These are phyloP conservation scores for Gryllus bimaculatus DNA, from an alignment of 1,140 invertebrate genomes.

Conservation along the genomic window DNA sequence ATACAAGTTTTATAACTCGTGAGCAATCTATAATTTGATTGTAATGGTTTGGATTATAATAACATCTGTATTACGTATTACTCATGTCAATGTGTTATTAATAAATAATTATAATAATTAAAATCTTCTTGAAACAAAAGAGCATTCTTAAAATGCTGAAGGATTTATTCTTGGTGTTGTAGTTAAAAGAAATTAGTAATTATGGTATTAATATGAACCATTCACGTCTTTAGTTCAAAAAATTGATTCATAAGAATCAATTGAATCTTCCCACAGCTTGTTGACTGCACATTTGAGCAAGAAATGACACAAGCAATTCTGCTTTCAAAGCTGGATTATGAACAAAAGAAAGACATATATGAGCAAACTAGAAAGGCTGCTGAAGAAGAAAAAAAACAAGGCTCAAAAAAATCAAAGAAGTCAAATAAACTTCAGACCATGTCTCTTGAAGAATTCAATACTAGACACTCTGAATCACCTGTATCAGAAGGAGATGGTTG, in stretches of 20 bases:
- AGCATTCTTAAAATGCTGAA: no score
- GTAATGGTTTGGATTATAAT: no score
- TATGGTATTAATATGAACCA: no score
- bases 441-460: slow-evolving; percentile 56
- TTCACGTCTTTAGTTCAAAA: no score
- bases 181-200: no score
- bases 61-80: no score
- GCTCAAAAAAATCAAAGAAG: slow-evolving; percentile 48
- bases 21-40: no score
- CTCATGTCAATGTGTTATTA: no score
- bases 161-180: no score
- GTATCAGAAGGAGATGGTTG: neutral
- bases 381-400: slow-evolving; percentile 37
- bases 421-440: slow-evolving; percentile 46
- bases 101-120: no score
- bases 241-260: neutral
- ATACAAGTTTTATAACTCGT: no score
- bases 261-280: slow-evolving; percentile 32
- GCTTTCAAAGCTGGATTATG: slow-evolving; percentile 57
- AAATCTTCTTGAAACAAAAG: no score
- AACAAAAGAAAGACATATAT: slow-evolving; percentile 50
- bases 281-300: slow-evolving; percentile 51
- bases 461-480: slow-evolving; percentile 17
- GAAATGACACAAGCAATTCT: slow-evolving; percentile 57
- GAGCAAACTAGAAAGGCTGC: slow-evolving; percentile 37